Evolutionary conservation across 2,797 vertebrate genomes (phyloP).

Genomic region (Gallinago solitaria): DNA sequence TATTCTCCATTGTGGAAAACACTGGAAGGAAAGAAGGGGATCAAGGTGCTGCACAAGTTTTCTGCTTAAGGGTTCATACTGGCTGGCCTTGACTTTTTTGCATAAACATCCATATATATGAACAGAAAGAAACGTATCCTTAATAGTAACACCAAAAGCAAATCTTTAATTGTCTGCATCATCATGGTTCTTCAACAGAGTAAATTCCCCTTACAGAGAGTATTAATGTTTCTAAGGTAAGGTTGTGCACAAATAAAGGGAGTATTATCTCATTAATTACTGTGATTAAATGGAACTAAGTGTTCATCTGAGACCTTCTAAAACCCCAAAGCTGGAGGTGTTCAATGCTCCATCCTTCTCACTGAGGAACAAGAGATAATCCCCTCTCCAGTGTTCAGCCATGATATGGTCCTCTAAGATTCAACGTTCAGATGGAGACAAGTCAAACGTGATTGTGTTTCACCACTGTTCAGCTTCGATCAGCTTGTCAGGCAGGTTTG

Average conservation of each 20-base stretch:
- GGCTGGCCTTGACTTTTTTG: not conserved
- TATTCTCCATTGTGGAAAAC: not conserved
- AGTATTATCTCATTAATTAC: not conserved
- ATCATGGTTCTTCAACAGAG: not conserved
- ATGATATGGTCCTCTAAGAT: no score
- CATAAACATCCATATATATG: not conserved
- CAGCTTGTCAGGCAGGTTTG: not conserved
- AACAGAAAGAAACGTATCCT: not conserved
- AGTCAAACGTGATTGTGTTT: not conserved
- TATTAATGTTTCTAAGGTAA: not conserved
- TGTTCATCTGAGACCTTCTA: not conserved
- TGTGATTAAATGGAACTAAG: not conserved
- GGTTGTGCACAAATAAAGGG: not conserved
- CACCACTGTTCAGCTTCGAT: not conserved
- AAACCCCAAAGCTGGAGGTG: not conserved
- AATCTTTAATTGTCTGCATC: not conserved
- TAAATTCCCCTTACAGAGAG: accelerated
- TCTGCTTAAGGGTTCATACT: accelerated
- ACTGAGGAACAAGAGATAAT: not conserved
- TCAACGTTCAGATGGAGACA: not conserved
- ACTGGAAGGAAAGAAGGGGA: not conserved
- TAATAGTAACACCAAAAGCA: not conserved
- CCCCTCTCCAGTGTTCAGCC: not conserved
- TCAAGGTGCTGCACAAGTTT: not conserved
- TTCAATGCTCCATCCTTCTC: not conserved